Percentiles rank a stretch among this genome's conserved stretches.
Evolutionary conservation across 2,888 invertebrate genomes (phyloP).

Genomic region (Apodemia duryi): DNA sequence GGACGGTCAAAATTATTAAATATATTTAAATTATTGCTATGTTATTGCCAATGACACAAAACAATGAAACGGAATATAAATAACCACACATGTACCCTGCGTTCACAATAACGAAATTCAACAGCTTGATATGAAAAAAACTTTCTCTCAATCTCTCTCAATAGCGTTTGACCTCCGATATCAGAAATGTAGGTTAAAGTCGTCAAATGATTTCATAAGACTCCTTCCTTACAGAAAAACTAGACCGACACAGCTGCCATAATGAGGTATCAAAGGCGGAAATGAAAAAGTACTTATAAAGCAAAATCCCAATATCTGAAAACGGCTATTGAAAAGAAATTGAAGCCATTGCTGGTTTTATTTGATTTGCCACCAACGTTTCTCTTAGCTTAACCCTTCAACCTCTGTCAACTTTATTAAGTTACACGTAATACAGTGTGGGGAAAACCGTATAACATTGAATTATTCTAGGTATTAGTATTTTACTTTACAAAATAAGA

Average conservation of each 20-base stretch:
- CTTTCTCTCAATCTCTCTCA: neutral
- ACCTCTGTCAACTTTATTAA: slow-evolving; percentile 11
- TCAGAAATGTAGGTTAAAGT: slow-evolving; percentile 7
- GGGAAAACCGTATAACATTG: neutral
- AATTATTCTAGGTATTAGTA: neutral
- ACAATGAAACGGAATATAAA: too few relatives aligned
- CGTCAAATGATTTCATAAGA: slow-evolving; percentile 12
- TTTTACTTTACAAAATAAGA: neutral
- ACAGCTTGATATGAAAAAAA: neutral
- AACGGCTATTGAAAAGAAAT: slow-evolving; percentile 13
- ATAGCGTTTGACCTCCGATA: slow-evolving; percentile 2
- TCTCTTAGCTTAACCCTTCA: slow-evolving; percentile 2
- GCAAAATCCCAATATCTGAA: slow-evolving; percentile 12
- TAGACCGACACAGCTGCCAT: slow-evolving; percentile 7
- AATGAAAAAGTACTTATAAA: slow-evolving; percentile 14
- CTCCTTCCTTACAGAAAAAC: slow-evolving; percentile 5
- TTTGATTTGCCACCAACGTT: slow-evolving; percentile 11
- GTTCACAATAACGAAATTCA: neutral
- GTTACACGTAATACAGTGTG: neutral
- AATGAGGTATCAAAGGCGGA: slow-evolving; percentile 15
- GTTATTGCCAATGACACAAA: too few relatives aligned
- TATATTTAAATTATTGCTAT: too few relatives aligned
- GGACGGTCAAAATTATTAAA: too few relatives aligned
- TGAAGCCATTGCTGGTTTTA: neutral
- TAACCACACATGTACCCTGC: too few relatives aligned